Percentiles rank a stretch among this genome's conserved stretches.
Conservation (phyloP, 2,113 vertebrate genomes). For the Tragelaphus imberbis region DNA sequence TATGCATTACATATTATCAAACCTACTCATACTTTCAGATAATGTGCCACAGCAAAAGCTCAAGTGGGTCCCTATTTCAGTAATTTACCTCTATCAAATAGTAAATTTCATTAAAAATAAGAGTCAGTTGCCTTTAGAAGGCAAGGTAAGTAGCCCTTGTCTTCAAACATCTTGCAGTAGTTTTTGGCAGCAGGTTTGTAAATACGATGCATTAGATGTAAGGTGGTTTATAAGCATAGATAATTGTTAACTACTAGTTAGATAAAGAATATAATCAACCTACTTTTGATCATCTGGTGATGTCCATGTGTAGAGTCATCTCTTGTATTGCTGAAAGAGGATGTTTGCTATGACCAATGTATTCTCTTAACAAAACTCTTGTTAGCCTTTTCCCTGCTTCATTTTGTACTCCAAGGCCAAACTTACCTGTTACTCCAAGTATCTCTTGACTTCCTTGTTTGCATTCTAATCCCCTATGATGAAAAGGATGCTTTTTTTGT, state of each 20-base stretch:
- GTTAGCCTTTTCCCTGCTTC: background rate
- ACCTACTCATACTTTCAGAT: background rate
- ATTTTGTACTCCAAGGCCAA: background rate
- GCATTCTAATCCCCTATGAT: background rate
- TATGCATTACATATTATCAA: background rate
- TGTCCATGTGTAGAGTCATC: background rate
- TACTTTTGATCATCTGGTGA: background rate
- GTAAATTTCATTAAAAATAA: background rate
- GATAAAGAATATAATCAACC: background rate
- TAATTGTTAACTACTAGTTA: background rate
- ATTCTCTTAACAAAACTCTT: background rate
- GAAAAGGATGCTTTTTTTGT: background rate
- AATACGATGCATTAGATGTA: background rate
- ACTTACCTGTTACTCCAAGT: background rate
- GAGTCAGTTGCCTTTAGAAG: background rate
- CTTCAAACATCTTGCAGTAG: background rate
- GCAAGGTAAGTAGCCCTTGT: background rate
- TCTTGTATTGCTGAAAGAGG: background rate
- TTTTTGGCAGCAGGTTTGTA: background rate
- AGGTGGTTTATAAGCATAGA: background rate
- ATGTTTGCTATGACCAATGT: background rate
- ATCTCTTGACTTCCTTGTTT: background rate
- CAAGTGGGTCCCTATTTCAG: background rate
- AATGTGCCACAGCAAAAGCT: background rate
- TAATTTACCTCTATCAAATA: background rate